Conservation (phyloP, 2,113 vertebrate genomes). For the Planiliza haematocheilus region DNA sequence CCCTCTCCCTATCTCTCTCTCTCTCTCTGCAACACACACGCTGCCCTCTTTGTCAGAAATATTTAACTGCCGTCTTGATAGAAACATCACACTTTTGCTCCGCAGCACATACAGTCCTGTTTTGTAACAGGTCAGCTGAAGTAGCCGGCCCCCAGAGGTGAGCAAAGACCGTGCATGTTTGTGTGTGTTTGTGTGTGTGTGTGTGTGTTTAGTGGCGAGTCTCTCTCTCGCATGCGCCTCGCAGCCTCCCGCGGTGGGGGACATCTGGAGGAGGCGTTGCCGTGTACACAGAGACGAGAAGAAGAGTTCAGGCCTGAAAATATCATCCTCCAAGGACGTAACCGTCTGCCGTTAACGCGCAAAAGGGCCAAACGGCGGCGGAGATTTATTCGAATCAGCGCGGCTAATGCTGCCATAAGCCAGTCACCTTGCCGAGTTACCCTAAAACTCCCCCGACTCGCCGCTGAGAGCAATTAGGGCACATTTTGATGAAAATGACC, state of each 20-base stretch:
- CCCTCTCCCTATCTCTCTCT: too few species aligned
- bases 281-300: constrained; percentile 59
- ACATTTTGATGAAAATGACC: constrained; percentile 75
- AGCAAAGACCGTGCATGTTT: constrained; percentile 13
- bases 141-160: constrained; percentile 45
- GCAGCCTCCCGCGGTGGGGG: constrained; percentile 73
- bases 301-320: constrained; percentile 69
- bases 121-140: constrained; percentile 69
- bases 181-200: constrained; percentile 39
- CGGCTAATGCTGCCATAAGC: constrained; percentile 70
- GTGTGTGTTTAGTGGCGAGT: constrained; percentile 55
- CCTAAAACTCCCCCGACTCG: constrained; percentile 52
- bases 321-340: constrained; percentile 74
- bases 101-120: constrained; percentile 34
- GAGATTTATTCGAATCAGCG: constrained; percentile 71
- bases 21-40: constrained; percentile 17
- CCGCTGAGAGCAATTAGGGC: constrained; percentile 73
- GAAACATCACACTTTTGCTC: constrained; percentile 52
- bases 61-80: constrained; percentile 59
- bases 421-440: constrained; percentile 79
- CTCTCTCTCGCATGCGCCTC: constrained; percentile 62
- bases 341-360: constrained; percentile 72
- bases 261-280: constrained; percentile 81
- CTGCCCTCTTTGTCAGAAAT: constrained; percentile 50
- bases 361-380: constrained; percentile 40